Evolutionary conservation across 2,888 invertebrate species (phyloP), one percentile per base, ranked within the genome.

Genomic region (Pandemis heparana): DNA sequence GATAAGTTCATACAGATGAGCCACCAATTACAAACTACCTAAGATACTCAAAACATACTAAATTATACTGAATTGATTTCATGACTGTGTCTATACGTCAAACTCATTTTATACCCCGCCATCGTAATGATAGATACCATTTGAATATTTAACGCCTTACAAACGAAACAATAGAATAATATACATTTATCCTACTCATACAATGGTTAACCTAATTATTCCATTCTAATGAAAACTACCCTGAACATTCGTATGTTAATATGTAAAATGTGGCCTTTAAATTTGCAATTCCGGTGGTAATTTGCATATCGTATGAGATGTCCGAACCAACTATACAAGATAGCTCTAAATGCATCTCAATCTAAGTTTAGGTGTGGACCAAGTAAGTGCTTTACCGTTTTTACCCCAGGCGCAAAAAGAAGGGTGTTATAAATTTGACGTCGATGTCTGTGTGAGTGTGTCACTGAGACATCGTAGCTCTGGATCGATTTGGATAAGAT

Each of bases 251-350:
- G 56, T 68, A 64, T 64, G 67, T 59, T 67, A 73, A 63, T 73
- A 64, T 73, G 62, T 73, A 59, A 73, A 73, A 73, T 73, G 59
- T 73, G 73, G 73, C 59, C 73, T 68, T 68, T 62, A 10, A 67
- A 73, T 73, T 73, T 68, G 68, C 73, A 73, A 73, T 68, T 73
- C 73, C 56, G 68, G n/a, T 38, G 14, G 39, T 48, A 63, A 73
- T 73, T 69, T 73, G 32, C 73, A 73, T 72, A 56, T 51, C n/a
- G 39, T 73, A 64, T 73, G 62, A 59, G 63, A 43, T 64, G 62
- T 56, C 72, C 72, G 41, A 73, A 43, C 68, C n/a, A 68, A 73
- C 46, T 56, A 46, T 53, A 67, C 62, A 67, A 72, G 62, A 67
- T 65, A 51, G 16, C 7, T 7, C 14, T 51, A 51, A 18, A 39